Conservation (phyloP, 1,140 invertebrate genomes). For the Anadara kagoshimensis region DNA sequence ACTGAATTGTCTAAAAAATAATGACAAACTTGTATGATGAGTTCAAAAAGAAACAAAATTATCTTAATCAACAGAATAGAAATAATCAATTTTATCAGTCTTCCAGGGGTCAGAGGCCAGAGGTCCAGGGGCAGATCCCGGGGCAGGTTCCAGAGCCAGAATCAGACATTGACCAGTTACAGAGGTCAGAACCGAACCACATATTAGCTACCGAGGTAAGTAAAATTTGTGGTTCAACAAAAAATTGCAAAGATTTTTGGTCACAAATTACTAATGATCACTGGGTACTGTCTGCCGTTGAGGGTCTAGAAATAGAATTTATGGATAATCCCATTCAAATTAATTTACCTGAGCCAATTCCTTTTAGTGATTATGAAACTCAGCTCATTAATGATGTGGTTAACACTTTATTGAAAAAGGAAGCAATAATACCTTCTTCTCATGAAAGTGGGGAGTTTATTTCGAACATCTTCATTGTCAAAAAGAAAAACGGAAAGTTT, state of each 20-base stretch:
- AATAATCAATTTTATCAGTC: too few species aligned
- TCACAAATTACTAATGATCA: neutral
- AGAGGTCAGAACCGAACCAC: too few species aligned
- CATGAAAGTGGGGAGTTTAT: neutral
- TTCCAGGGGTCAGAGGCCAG: too few species aligned
- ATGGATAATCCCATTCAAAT: neutral
- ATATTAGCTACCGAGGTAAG: too few species aligned
- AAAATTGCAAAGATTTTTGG: neutral
- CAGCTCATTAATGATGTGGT: neutral
- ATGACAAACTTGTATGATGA: too few species aligned
- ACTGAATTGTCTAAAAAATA: too few species aligned
- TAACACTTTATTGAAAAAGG: neutral
- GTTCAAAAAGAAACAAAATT: too few species aligned
- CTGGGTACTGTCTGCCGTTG: neutral
- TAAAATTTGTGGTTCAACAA: neutral
- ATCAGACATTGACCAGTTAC: too few species aligned
- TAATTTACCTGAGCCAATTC: neutral
- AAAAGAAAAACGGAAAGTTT: slow-evolving; percentile 1
- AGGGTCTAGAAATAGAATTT: neutral
- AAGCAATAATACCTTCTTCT: neutral
- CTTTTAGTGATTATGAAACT: neutral
- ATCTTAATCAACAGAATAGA: too few species aligned
- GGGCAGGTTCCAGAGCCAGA: too few species aligned
- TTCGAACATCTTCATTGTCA: neutral
- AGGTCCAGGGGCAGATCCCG: too few species aligned